Base-by-base conservation (phyloP, 2,113 vertebrate species). In the Numida meleagris region DNA sequence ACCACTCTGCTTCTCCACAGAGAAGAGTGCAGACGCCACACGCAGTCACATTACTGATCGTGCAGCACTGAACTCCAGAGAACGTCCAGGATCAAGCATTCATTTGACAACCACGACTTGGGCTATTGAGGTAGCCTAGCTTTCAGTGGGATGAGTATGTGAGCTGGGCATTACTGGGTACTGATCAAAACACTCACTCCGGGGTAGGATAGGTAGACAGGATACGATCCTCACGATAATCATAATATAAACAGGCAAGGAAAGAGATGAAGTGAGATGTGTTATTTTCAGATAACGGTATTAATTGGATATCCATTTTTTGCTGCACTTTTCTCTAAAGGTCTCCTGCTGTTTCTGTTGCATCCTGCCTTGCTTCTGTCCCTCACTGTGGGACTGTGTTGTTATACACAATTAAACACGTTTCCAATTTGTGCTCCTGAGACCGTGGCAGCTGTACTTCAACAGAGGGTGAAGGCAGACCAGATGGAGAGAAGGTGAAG, bases 371-470 rank as follows among this genome's bases (percentile, higher is more conserved):
- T 91, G 43, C 34, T 91, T 88, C 93, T 90, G 72, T 86, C 93
- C 90, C 87, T 94, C 88, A 84, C 46, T 68, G 17, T 2, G 3
- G 65, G 76, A 71, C 73, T 78, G 57, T n/a, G 36, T 40, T 88
- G 87, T 89, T 94, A 94, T 91, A 94, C 57, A 81, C 85, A 95
- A 89, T 96, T 96, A 93, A 96, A 90, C 82, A 91, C 70, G 68
- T 67, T 93, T 71, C 31, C 80, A 83, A 51, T 93, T 95, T 91
- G 87, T 86, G 73, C 94, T 95, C 70, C 88, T 91, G 94, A 90
- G 89, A 87, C 73, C 90, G 51, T 90, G 88, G 91, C 85, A 94
- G 73, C 76, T 95, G 72, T 57, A 94, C 68, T 75, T 95, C 94
- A 86, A 58, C 23, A 93, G 46, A 94, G 68, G 46, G 23, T 59